Conservation (phyloP, 2,797 vertebrate species). For the Hoplostethus mediterraneus region DNA sequence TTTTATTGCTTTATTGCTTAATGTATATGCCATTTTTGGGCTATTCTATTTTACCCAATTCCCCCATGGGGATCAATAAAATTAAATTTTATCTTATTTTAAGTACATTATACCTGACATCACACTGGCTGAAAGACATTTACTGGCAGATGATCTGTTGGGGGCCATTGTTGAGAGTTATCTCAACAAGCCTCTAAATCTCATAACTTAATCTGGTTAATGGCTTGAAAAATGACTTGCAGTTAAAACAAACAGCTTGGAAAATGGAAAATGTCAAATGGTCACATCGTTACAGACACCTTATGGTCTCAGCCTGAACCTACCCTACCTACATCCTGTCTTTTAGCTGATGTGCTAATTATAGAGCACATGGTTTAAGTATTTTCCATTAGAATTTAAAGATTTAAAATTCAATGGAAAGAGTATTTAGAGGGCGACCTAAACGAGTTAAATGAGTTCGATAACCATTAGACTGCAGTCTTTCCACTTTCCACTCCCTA, state of each 20-base stretch:
- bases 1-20: not conserved
- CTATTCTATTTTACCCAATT: no score
- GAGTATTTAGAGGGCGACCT: conserved; percentile 58
- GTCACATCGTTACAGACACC: conserved; percentile 5
- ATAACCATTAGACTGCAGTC: conserved; percentile 64
- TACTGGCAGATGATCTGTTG: not conserved
- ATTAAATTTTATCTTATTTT: not conserved
- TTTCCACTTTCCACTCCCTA: conserved; percentile 60
- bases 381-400: conserved; percentile 52
- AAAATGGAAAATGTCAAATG: conserved; percentile 22
- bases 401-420: conserved; percentile 55
- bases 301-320: conserved; percentile 2
- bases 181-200: not conserved
- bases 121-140: not conserved
- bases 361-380: conserved; percentile 21
- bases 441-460: conserved; percentile 62
- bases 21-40: not conserved
- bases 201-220: conserved; percentile 3
- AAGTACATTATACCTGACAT: not conserved
- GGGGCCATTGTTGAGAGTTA: conserved; percentile 3
- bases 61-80: no score
- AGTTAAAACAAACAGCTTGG: conserved; percentile 18
- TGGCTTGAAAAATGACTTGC: conserved; percentile 15
- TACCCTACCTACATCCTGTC: conserved; percentile 8
- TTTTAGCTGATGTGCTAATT: conserved; percentile 19